Percentiles rank a stretch among this genome's conserved stretches.
Evolutionary conservation across 64 coral and sea anemone species (phyloP).

Genomic region (Hydrozoanthus tunicans): DNA sequence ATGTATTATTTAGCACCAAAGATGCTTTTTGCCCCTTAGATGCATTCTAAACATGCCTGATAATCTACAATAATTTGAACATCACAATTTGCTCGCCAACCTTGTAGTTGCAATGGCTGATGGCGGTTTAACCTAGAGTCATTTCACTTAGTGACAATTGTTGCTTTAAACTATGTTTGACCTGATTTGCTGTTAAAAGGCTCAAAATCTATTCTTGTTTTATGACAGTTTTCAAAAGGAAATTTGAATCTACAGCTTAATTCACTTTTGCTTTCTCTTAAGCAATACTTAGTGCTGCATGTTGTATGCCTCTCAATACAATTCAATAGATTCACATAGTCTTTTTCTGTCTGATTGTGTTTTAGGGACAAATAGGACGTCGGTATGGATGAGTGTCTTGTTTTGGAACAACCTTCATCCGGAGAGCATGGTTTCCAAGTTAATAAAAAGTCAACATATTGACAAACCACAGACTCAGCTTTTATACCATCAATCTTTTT

Average conservation of each 20-base stretch:
- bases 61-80: too few species aligned
- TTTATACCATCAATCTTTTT: not conserved
- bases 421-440: slow-evolving; percentile 8
- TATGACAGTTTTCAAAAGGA: slow-evolving; percentile 19
- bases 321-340: slow-evolving; percentile 3
- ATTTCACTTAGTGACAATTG: slow-evolving; percentile 24
- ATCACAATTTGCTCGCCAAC: too few species aligned
- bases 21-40: not conserved
- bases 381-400: not conserved
- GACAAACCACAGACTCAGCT: slow-evolving; percentile 14
- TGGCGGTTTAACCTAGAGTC: not conserved
- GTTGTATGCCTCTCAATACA: slow-evolving; percentile 3
- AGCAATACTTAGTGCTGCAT: slow-evolving; percentile 16
- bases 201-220: slow-evolving; percentile 36
- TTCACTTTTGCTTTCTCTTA: not conserved
- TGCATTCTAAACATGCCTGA: too few species aligned
- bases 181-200: slow-evolving; percentile 27
- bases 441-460: slow-evolving; percentile 21
- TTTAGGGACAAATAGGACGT: not conserved
- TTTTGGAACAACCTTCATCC: not conserved
- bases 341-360: not conserved
- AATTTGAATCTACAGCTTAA: not conserved
- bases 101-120: too few species aligned
- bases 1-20: slow-evolving; percentile 21
- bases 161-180: slow-evolving; percentile 22